Evolutionary conservation across 1,140 invertebrate species (phyloP).

Genomic region (Drosophila rufa): DNA sequence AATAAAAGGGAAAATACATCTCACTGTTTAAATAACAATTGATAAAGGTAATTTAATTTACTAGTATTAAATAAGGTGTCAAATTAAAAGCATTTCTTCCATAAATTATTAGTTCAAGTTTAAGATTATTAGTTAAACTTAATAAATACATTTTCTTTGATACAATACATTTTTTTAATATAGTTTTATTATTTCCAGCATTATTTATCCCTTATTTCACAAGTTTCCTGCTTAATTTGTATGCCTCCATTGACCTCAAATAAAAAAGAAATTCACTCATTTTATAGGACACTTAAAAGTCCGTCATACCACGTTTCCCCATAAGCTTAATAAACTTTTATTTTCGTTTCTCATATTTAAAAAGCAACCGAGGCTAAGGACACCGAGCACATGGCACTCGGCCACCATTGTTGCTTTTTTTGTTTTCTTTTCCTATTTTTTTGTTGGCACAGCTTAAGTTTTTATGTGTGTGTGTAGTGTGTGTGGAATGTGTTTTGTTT

Average conservation of each 20-base stretch:
- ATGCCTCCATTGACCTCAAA: constrained; percentile 1
- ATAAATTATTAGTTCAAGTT: not conserved
- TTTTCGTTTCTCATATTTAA: constrained; percentile 43
- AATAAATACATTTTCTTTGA: not conserved
- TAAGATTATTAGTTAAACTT: not conserved
- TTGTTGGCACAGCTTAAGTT: constrained; percentile 34
- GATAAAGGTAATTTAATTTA: no score
- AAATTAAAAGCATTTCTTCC: no score
- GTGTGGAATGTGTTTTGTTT: constrained; percentile 43
- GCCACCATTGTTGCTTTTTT: constrained; percentile 24
- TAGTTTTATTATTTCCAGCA: no score
- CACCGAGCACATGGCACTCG: constrained; percentile 31
- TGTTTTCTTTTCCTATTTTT: not conserved
- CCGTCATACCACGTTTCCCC: constrained; percentile 9
- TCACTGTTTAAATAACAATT: no score
- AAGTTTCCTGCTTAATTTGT: not conserved
- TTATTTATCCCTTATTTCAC: not conserved
- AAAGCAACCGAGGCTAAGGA: constrained; percentile 31
- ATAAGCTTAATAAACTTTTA: constrained; percentile 51
- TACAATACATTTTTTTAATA: not conserved
- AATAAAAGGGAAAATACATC: not conserved
- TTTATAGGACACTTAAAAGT: constrained; percentile 20
- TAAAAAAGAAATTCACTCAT: not conserved
- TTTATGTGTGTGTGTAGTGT: constrained; percentile 11
- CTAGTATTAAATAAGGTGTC: no score